Base-by-base conservation (phyloP, 2,113 vertebrate species). In the Haplochromis burtoni region DNA sequence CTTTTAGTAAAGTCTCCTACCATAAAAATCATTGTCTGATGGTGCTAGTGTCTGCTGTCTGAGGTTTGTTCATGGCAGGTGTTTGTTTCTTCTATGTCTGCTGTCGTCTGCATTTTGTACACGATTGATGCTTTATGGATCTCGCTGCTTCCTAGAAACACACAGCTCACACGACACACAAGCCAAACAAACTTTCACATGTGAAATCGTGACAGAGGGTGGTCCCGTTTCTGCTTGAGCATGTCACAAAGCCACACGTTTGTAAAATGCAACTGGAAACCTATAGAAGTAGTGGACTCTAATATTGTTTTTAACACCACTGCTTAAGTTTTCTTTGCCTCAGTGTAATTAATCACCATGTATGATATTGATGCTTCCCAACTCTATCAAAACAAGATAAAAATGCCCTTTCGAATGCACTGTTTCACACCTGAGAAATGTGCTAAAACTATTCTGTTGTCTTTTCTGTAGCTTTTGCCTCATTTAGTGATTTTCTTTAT, bases 391-490 rank as follows among this genome's bases (percentile, higher is more conserved):
- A 33, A n/a, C 29, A 71, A 35, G 55, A 21, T 59, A 84, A 57
- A 92, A 73, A 26, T 8, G 94, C 95, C 94, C 93, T 95, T 95
- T 92, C 80, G 4, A 83, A 66, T 95, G 95, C 95, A 95, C 95
- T 95, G 82, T 83, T 3, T 21, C 16, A 8, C 45, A 71, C 86
- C 33, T 57, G 80, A 79, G 71, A 49, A 84, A 33, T 6, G 3
- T 13, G 13, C 73, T 81, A 54, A 81, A 91, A 35, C 81, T 33
- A 1, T 61, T 35, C 45, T 66, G 57, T 31, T 21, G 31, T 86
- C 13, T 80, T 29, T 80, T 59, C 68, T 78, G 73, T 49, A 78
- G 73, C 26, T 78, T 51, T 24, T 24, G 24, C 35, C 13, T 78
- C 10, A 63, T 87, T 80, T 87, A 14, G 9, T 51, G 42, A 59